Conservation (phyloP, 1,140 invertebrate species). For the Glossosoma conforme region DNA sequence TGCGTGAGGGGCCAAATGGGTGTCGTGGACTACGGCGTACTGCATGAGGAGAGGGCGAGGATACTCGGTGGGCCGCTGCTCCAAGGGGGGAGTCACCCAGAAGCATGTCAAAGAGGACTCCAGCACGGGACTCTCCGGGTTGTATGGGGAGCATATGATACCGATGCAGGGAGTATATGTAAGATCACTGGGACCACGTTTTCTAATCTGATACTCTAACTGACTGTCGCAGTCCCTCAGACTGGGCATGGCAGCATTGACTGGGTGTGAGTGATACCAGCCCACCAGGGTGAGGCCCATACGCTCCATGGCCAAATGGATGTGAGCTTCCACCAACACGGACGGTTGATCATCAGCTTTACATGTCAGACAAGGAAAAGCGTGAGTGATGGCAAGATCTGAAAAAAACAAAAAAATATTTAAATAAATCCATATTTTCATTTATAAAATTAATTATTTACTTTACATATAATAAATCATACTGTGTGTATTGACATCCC, state of each 20-base stretch:
- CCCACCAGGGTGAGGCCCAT: constrained; percentile 79
- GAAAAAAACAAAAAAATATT: constrained; percentile 34
- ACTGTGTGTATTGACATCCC: constrained; percentile 94
- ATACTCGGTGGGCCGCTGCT: constrained; percentile 85
- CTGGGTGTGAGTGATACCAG: constrained; percentile 96
- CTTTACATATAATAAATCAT: constrained; percentile 45
- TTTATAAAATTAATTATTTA: no score
- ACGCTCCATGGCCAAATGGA: constrained; percentile 75
- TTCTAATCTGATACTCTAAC: constrained; percentile 89
- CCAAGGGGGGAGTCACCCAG: constrained; percentile 92
- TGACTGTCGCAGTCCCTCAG: constrained; percentile 87
- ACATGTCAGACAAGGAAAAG: constrained; percentile 82
- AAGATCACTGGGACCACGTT: constrained; percentile 85
- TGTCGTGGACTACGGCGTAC: constrained; percentile 78
- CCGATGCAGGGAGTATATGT: constrained; percentile 90
- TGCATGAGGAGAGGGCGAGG: constrained; percentile 85
- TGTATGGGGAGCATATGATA: constrained; percentile 87
- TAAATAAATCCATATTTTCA: constrained; percentile 1
- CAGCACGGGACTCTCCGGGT: constrained; percentile 68
- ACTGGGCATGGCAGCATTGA: constrained; percentile 81
- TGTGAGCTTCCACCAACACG: constrained; percentile 71
- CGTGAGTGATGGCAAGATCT: constrained; percentile 83
- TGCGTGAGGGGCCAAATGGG: constrained; percentile 73
- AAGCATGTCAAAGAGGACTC: constrained; percentile 81
- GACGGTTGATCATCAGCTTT: constrained; percentile 71